Evolutionary conservation across 2,888 invertebrate genomes (phyloP).

Genomic region (Leptogaster cylindrica): DNA sequence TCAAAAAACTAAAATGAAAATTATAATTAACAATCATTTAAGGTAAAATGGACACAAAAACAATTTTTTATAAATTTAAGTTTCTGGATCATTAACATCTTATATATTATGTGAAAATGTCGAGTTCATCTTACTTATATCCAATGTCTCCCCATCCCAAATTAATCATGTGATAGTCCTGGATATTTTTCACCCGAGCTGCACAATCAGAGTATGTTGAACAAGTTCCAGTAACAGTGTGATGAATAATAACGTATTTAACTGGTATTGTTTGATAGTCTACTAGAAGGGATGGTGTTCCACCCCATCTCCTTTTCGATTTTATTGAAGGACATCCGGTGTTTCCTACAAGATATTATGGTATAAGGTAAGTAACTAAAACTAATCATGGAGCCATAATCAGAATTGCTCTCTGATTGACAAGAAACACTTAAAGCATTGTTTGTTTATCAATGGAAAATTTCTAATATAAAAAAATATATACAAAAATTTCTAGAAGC

Average conservation of each 20-base stretch:
- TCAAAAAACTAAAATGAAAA: slow-evolving; percentile 63
- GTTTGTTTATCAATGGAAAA: too few relatives aligned
- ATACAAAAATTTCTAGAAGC: too few relatives aligned
- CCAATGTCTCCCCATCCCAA: slow-evolving; percentile 65
- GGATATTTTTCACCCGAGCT: slow-evolving; percentile 63
- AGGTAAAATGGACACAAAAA: not conserved
- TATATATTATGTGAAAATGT: too few relatives aligned
- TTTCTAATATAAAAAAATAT: too few relatives aligned
- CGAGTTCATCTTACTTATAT: slow-evolving; percentile 64
- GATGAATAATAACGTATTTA: slow-evolving; percentile 66
- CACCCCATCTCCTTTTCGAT: slow-evolving; percentile 69
- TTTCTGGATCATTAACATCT: too few relatives aligned
- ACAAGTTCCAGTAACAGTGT: slow-evolving; percentile 65
- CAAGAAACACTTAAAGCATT: too few relatives aligned
- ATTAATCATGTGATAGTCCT: slow-evolving; percentile 64
- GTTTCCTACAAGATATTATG: not conserved
- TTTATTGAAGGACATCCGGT: slow-evolving; percentile 65
- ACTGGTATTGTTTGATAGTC: slow-evolving; percentile 68
- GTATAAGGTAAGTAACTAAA: too few relatives aligned
- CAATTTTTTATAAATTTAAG: not conserved
- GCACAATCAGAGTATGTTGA: slow-evolving; percentile 62
- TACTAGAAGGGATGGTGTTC: slow-evolving; percentile 61
- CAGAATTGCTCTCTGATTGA: too few relatives aligned
- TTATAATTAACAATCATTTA: not conserved
- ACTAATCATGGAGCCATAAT: too few relatives aligned